Base-by-base conservation (phyloP, 2,797 vertebrate species). In the Hephaestus fuliginosus region DNA sequence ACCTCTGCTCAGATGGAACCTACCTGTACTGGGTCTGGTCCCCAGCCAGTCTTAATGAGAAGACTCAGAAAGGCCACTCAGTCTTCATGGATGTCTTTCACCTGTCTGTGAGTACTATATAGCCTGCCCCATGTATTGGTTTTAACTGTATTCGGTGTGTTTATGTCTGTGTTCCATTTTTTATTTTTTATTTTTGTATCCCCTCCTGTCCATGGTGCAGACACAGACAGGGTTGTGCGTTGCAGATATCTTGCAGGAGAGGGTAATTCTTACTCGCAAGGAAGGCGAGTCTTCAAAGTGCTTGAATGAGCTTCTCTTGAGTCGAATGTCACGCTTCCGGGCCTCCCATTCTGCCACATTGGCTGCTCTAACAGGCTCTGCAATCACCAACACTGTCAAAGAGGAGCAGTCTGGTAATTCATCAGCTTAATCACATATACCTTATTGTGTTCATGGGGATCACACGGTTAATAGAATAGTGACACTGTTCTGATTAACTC, bases 21-120 rank as follows among this genome's bases (percentile, higher is more conserved):
- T 98, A 98, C 83, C 96, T 99, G 92, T 99, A 99, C 90, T 99
- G 98, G 98, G 96, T 99, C 85, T 99, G 98, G 98, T 99, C 98
- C 77, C 98, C 98, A 70, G 97, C 97, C 76, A 97, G 98, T 88
- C 96, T 99, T 86, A 99, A 99, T 22, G 98, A 99, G 91, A 99
- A 99, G 93, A 99, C 98, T 3, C 98, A 98, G 33, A 99, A 99
- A 94, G 98, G 98, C 78, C 98, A 99, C 88, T 99, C 98, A 36
- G 97, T 99, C 85, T 99, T 99, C 92, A 99, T 99, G 98, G 98
- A 99, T 88, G 91, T 99, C 86, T 99, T 99, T 96, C 96, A 96
- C 92, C 94, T 99, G 67, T 95, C 92, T 86, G 98, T 99, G 94
- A 94, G 97, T 90, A 1, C 12, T 13, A 2, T 1, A 70, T 52